Percentiles rank a stretch among this genome's conserved stretches.
These are phyloP conservation scores for Eidolon helvum DNA, from an alignment of 2,113 vertebrate species.

Conservation along the genomic window DNA sequence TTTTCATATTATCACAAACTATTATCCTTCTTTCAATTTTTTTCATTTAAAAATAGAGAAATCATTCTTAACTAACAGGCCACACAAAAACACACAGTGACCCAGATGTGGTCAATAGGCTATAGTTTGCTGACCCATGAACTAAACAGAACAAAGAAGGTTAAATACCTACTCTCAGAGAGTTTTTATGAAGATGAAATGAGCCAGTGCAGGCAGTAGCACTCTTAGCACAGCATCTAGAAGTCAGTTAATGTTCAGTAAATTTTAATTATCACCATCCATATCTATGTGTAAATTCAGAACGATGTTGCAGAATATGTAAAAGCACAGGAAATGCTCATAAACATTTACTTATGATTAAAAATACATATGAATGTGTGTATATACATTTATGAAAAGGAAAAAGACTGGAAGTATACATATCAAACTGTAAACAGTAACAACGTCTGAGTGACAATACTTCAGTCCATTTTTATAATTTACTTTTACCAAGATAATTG, in stretches of 20 bases:
- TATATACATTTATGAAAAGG: neutral
- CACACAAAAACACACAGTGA: neutral
- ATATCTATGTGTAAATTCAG: neutral
- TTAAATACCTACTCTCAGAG: neutral
- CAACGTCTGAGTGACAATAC: neutral
- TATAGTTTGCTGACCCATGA: neutral
- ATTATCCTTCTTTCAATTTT: neutral
- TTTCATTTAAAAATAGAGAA: slow-evolving; percentile 17
- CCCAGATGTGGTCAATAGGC: neutral
- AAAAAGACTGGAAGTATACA: neutral
- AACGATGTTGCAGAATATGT: neutral
- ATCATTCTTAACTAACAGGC: neutral
- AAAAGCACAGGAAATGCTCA: neutral
- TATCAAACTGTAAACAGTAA: neutral
- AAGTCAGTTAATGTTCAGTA: neutral
- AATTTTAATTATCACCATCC: neutral
- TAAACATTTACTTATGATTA: neutral
- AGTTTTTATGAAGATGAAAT: neutral
- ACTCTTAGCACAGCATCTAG: neutral
- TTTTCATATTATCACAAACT: neutral
- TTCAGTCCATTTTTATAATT: neutral
- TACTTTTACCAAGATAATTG: neutral
- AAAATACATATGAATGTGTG: neutral
- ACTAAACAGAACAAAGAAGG: neutral
- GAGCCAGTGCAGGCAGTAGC: neutral